Base-by-base conservation (phyloP, 2,888 invertebrate genomes). In the Pediacus dermestoides region DNA sequence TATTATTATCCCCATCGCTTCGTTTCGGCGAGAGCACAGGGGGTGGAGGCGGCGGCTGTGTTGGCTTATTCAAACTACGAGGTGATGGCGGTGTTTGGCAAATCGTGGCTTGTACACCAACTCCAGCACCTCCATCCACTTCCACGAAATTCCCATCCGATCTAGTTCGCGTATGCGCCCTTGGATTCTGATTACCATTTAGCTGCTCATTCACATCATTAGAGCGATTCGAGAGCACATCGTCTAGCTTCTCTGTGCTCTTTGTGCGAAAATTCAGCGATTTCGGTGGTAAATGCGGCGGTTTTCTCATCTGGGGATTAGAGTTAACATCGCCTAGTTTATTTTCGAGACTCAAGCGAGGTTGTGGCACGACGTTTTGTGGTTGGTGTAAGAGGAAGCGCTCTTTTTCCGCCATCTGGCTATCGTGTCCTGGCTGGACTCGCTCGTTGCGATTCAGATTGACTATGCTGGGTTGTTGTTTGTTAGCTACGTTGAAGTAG, bases 401-500 rank as follows among this genome's bases (percentile, higher is more conserved):
- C 43, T 70, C 69, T 42, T 68, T 70, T 42, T 70, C 68, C 2
- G 64, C 60, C 36, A 70, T 67, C 48, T 66, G 63, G 36, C 54
- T 66, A 46, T 70, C 70, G 41, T 70, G 69, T 2, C 68, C 70
- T 8, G 61, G 57, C 40, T 57, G 58, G 32, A 50, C 53, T 39
- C 59, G 56, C 31, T 67, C 63, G 15, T 45, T 53, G 18, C 53
- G 53, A 30, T 56, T 55, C 21, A 59, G 60, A 36, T 64, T 61
- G 9, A 66, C 61, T 36, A 53, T 58, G 35, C 83, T 82, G 42
- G 85, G 82, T 61, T 85, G 85, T 44, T 85, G 84, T 65, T 82
- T 85, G 63, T 85, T 82, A 27, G 69, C 64, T 30, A 84, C 81
- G 16, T 78, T 78, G 70, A 83, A 85, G 35, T 84, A 72, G 2